Percentiles rank a stretch among this genome's conserved stretches.
These are phyloP conservation scores for Andricus curvator DNA, from an alignment of 2,888 invertebrate genomes.

Conservation along the genomic window DNA sequence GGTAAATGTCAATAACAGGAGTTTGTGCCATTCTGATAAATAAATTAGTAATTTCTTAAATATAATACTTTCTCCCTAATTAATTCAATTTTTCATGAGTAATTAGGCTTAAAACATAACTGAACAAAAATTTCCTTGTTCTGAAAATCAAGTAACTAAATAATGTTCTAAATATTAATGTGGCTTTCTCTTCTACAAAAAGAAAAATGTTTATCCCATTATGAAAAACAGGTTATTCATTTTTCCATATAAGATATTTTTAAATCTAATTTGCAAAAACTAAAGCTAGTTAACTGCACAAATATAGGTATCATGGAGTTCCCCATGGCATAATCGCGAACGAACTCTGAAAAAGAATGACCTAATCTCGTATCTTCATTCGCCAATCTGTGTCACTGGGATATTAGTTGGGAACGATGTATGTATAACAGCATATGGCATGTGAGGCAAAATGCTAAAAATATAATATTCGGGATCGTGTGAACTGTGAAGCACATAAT, in stretches of 20 bases:
- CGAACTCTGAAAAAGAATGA: slow-evolving; percentile 8
- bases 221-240: not conserved
- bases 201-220: not conserved
- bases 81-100: too few relatives aligned
- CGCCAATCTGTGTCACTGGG: slow-evolving; percentile 19
- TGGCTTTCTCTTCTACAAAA: not conserved
- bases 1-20: too few relatives aligned
- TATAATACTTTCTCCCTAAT: too few relatives aligned
- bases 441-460: slow-evolving; percentile 9
- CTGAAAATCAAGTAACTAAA: too few relatives aligned
- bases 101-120: too few relatives aligned
- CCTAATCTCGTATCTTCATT: slow-evolving; percentile 21
- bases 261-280: not conserved
- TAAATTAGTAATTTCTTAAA: too few relatives aligned
- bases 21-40: too few relatives aligned
- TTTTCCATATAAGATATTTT: not conserved
- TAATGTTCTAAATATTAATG: too few relatives aligned
- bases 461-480: not conserved
- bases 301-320: not conserved
- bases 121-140: too few relatives aligned
- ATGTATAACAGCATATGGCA: not conserved
- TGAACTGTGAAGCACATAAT: not conserved
- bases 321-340: slow-evolving; percentile 7
- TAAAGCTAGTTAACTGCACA: not conserved
- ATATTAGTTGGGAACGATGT: slow-evolving; percentile 10